Evolutionary conservation across 2,113 vertebrate genomes (phyloP).

Genomic region (Vireo altiloquus): DNA sequence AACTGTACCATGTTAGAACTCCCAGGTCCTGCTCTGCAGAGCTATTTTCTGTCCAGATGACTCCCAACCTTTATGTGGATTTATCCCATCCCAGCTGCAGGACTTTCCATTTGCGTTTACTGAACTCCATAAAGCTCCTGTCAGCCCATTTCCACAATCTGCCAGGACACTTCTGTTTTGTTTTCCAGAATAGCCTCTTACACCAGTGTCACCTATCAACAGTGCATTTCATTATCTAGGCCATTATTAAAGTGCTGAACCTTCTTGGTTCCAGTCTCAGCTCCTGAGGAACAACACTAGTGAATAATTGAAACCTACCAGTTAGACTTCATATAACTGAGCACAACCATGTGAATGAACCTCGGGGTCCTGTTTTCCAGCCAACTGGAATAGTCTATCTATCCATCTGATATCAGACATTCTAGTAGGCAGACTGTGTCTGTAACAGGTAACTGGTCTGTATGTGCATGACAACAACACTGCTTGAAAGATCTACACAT

Average conservation of each 20-base stretch:
- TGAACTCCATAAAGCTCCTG: background rate
- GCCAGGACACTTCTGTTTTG: background rate
- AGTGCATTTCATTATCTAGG: background rate
- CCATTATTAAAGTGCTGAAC: background rate
- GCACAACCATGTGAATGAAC: background rate
- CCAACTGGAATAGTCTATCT: background rate
- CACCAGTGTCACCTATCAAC: background rate
- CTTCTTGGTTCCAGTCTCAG: rapidly evolving
- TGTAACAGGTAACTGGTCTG: background rate
- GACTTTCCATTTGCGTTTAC: background rate
- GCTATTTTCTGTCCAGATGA: background rate
- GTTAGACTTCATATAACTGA: background rate
- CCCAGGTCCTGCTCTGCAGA: background rate
- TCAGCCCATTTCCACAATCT: background rate
- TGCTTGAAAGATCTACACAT: background rate
- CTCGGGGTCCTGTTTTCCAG: background rate
- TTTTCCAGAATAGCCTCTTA: background rate
- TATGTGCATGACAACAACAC: too few species aligned
- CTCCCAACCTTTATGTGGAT: rapidly evolving
- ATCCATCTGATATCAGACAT: background rate
- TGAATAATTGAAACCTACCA: background rate
- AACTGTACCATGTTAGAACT: background rate
- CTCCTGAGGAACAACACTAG: background rate
- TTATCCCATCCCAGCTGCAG: background rate
- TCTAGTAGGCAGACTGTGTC: background rate